A percentile compares a stretch with the other conserved stretches of the same genome.
phyloP scores from a whole-genome alignment of 2,888 invertebrate genomes.

The Rhynchonema sp. region DNA sequence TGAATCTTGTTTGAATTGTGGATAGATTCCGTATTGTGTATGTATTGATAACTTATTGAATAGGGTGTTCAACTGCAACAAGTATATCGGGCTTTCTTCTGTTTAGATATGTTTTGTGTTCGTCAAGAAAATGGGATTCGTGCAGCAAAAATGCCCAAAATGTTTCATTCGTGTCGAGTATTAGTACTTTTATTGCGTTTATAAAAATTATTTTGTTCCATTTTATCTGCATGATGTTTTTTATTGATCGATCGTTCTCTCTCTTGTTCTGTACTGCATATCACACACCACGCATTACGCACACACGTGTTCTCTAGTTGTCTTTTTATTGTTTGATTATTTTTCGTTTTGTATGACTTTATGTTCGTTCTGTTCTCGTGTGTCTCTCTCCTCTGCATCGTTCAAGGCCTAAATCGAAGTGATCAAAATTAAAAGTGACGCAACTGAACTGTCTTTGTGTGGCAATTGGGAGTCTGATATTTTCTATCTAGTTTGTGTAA shows the following conservation, averaged over 20 bases:
- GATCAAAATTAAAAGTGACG: too few relatives aligned
- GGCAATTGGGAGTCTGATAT: too few relatives aligned
- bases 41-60: background rate
- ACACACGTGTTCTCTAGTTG: too few relatives aligned
- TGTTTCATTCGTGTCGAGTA: background rate
- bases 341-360: too few relatives aligned
- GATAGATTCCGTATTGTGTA: background rate
- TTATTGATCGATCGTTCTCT: background rate
- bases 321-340: too few relatives aligned
- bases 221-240: background rate
- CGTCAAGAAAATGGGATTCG: too few relatives aligned
- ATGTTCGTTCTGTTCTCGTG: background rate
- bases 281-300: background rate
- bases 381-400: background rate
- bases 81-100: background rate
- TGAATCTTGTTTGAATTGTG: too few relatives aligned
- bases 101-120: background rate
- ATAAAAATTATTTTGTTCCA: background rate
- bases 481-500: too few relatives aligned
- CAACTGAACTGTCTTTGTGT: too few relatives aligned
- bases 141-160: too few relatives aligned
- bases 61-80: background rate
- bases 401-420: too few relatives aligned
- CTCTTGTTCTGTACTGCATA: background rate
- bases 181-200: background rate